A percentile compares a stretch with the other conserved stretches of the same genome.
These are phyloP conservation scores for Megaustenia siamemsis DNA, from an alignment of 2,888 invertebrate species.

Conservation along the genomic window DNA sequence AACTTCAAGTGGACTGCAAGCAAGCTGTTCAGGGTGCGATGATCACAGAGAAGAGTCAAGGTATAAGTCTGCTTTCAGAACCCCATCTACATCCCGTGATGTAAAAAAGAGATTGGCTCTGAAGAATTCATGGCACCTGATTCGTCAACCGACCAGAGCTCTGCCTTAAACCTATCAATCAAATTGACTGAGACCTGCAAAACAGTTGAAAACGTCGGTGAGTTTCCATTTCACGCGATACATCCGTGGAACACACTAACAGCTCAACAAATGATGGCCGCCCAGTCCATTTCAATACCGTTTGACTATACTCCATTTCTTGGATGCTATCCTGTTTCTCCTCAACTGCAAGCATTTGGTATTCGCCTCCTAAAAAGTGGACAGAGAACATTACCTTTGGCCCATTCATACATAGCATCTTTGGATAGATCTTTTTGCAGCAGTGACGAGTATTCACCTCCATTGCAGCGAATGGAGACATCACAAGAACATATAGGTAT, in stretches of 20 bases:
- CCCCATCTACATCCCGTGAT: slow-evolving; percentile 28
- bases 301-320: slow-evolving; percentile 60
- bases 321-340: slow-evolving; percentile 57
- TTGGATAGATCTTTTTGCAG: neutral
- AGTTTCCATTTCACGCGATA: neutral
- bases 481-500: neutral
- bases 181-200: neutral
- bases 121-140: slow-evolving; percentile 56
- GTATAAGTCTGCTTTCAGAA: slow-evolving; percentile 36
- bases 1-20: neutral
- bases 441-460: neutral
- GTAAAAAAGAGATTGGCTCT: neutral
- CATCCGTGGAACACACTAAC: slow-evolving; percentile 42
- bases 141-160: slow-evolving; percentile 51
- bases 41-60: neutral
- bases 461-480: neutral
- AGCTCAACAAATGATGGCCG: slow-evolving; percentile 63
- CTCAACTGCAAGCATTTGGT: slow-evolving; percentile 42
- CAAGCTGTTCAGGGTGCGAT: neutral
- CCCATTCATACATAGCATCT: neutral
- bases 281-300: slow-evolving; percentile 61
- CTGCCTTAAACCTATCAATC: slow-evolving; percentile 57
- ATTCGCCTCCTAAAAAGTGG: slow-evolving; percentile 22
- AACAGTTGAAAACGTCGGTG: neutral
- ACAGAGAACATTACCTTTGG: neutral